Percentiles rank a stretch among this genome's conserved stretches.
phyloP scores from a whole-genome alignment of 2,888 invertebrate species.

The Drosophila neotestacea region DNA sequence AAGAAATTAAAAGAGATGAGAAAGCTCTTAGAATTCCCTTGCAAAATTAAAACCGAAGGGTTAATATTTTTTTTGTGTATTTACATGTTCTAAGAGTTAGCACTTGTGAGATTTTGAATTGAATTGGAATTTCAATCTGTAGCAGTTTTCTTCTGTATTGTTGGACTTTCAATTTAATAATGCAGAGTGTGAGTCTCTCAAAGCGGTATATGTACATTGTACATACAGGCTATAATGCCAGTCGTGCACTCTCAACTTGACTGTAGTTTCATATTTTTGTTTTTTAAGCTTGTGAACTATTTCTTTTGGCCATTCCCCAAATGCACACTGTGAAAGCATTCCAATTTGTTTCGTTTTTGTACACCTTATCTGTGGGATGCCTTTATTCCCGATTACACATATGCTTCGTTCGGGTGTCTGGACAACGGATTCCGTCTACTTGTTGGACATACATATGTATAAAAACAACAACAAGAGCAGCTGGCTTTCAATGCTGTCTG shows the following conservation, averaged over 20 bases:
- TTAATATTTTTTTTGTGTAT: no score
- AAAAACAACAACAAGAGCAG: constrained; percentile 5
- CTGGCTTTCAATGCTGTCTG: constrained; percentile 4
- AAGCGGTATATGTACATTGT: no score
- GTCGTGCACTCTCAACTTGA: neutral
- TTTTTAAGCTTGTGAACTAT: neutral
- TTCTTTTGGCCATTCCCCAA: neutral
- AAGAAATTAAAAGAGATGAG: no score
- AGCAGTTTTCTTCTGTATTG: no score
- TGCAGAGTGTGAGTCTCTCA: neutral
- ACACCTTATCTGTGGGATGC: constrained; percentile 22
- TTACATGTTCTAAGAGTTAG: no score
- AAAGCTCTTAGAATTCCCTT: no score
- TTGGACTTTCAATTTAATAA: constrained; percentile 1
- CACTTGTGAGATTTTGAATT: no score
- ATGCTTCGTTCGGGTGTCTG: constrained; percentile 14
- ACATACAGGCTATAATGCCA: neutral
- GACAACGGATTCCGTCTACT: constrained; percentile 40
- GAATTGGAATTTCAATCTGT: no score
- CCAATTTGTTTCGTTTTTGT: constrained; percentile 40
- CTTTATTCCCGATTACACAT: constrained; percentile 43
- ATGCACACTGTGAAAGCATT: constrained; percentile 33
- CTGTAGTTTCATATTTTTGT: neutral
- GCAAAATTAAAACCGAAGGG: no score
- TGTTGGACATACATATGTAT: constrained; percentile 53